A percentile compares a stretch with the other conserved stretches of the same genome.
Evolutionary conservation across 2,888 invertebrate genomes (phyloP).

Genomic region (Parascotia fuliginaria): DNA sequence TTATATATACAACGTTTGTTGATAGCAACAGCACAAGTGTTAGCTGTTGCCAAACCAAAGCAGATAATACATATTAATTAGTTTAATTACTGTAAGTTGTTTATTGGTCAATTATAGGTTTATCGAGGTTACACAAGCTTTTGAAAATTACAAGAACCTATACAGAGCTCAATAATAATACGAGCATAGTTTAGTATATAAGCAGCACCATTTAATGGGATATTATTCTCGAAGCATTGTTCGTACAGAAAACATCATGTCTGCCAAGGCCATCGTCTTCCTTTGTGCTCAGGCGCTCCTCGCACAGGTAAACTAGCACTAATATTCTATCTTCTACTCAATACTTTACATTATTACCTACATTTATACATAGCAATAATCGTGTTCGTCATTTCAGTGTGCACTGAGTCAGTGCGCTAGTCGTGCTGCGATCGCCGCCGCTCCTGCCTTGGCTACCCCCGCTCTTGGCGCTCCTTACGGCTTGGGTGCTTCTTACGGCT

Average conservation of each 20-base stretch:
- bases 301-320: conserved; percentile 12
- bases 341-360: background rate
- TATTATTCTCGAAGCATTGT: too few species aligned
- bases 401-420: conserved; percentile 15
- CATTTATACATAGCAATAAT: too few species aligned
- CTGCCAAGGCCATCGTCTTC: conserved; percentile 8
- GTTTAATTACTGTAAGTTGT: too few species aligned
- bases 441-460: background rate
- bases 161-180: too few species aligned
- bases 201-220: conserved; percentile 7
- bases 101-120: too few species aligned
- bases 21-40: too few species aligned
- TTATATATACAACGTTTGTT: too few species aligned
- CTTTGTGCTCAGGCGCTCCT: conserved; percentile 17
- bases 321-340: too few species aligned
- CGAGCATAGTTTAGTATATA: conserved; percentile 27
- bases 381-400: conserved; percentile 16
- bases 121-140: too few species aligned
- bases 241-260: conserved; percentile 11
- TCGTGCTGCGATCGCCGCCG: background rate
- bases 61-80: too few species aligned
- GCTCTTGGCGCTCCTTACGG: background rate
- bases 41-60: too few species aligned
- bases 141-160: background rate
- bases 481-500: background rate